These are phyloP conservation scores for Dolichoris vasculosae DNA, from an alignment of 1,140 invertebrate genomes.

Conservation along the genomic window DNA sequence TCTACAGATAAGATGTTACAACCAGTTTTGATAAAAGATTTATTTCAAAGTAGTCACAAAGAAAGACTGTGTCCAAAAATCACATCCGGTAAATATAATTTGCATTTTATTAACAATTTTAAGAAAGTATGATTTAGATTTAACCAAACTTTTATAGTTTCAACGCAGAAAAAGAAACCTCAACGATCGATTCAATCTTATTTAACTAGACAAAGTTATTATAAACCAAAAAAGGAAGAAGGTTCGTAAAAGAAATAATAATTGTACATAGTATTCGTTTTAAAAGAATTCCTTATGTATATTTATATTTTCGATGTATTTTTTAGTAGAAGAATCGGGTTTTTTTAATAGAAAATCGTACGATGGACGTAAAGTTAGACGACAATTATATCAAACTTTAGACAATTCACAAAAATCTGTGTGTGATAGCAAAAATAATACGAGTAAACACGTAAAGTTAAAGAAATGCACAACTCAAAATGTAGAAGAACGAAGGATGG, in stretches of 20 bases:
- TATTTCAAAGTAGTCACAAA: slow-evolving; percentile 46
- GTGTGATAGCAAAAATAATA: slow-evolving; percentile 35
- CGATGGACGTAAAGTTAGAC: slow-evolving; percentile 41
- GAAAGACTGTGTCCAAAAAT: slow-evolving; percentile 26
- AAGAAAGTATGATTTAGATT: background rate
- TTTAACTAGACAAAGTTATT: slow-evolving; percentile 43
- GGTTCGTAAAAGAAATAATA: slow-evolving; percentile 38
- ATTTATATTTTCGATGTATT: slow-evolving; percentile 18
- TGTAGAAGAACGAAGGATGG: background rate
- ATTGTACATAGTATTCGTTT: slow-evolving; percentile 12
- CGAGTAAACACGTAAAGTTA: background rate
- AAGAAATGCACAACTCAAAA: slow-evolving; percentile 28
- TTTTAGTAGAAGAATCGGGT: slow-evolving; percentile 1
- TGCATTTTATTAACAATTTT: background rate
- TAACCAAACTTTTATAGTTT: slow-evolving; percentile 17
- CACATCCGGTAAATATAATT: slow-evolving; percentile 39
- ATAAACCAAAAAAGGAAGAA: slow-evolving; percentile 33
- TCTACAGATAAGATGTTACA: slow-evolving; percentile 48
- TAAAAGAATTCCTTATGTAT: background rate
- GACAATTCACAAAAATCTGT: slow-evolving; percentile 28
- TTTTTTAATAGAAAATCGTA: slow-evolving; percentile 30
- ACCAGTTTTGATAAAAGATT: slow-evolving; percentile 51
- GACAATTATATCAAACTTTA: slow-evolving; percentile 56
- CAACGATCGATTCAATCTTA: slow-evolving; percentile 37
- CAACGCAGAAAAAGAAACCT: slow-evolving; percentile 46